These are phyloP conservation scores for Lepus europaeus DNA, from an alignment of 2,113 vertebrate species.

Conservation along the genomic window DNA sequence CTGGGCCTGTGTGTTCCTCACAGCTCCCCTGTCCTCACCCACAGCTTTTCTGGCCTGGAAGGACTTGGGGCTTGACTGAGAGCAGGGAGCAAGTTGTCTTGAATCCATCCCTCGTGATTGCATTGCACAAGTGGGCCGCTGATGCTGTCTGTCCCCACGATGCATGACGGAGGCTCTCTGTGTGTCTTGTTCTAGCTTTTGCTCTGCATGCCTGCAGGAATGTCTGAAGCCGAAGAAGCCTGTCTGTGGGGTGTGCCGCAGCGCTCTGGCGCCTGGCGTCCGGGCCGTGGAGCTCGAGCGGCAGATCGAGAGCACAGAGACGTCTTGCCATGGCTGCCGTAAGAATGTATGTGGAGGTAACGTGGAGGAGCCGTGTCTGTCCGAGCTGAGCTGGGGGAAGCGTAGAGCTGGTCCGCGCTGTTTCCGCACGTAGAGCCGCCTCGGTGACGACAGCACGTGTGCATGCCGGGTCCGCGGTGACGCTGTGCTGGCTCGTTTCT, in stretches of 20 bases:
- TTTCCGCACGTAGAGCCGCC: conserved; percentile 21
- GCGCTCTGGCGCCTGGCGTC: conserved; percentile 89
- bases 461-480: conserved; percentile 45
- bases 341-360: conserved; percentile 90
- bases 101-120: conserved; percentile 63
- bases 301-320: conserved; percentile 92
- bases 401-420: not conserved
- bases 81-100: conserved; percentile 46
- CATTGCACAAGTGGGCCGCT: conserved; percentile 68
- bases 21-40: not conserved
- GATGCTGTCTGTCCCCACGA: conserved; percentile 72
- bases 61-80: conserved; percentile 13
- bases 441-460: conserved; percentile 5
- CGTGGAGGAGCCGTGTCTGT: not conserved
- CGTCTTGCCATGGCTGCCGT: conserved; percentile 95
- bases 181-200: conserved; percentile 91
- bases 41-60: not conserved
- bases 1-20: not conserved
- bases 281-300: conserved; percentile 92
- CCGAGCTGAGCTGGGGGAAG: not conserved
- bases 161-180: conserved; percentile 70
- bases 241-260: conserved; percentile 96
- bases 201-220: conserved; percentile 95
- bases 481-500: conserved; percentile 40
- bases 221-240: conserved; percentile 97